These are phyloP conservation scores for Microplitis demolitor DNA, from an alignment of 1,140 invertebrate species.

Conservation along the genomic window DNA sequence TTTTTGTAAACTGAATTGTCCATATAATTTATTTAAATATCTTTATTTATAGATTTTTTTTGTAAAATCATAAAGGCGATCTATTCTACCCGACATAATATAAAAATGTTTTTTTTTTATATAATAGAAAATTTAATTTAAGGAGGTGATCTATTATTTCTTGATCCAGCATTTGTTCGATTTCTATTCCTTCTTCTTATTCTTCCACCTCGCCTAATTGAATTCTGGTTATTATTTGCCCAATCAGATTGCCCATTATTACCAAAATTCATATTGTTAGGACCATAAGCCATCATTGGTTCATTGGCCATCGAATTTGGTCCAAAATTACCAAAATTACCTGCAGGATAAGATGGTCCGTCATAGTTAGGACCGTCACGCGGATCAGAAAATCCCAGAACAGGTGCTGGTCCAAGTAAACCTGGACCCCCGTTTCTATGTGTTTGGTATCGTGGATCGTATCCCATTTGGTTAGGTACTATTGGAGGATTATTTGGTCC, in stretches of 20 bases:
- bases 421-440: slow-evolving; percentile 55
- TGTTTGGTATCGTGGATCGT: slow-evolving; percentile 48
- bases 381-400: slow-evolving; percentile 36
- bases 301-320: slow-evolving; percentile 41
- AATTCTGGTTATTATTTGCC: slow-evolving; percentile 37
- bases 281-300: slow-evolving; percentile 43
- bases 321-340: slow-evolving; percentile 45
- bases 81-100: too few relatives aligned
- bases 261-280: slow-evolving; percentile 37
- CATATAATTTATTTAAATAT: not conserved
- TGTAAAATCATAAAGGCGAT: too few relatives aligned
- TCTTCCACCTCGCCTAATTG: slow-evolving; percentile 46
- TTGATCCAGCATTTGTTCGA: slow-evolving; percentile 40
- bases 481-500: slow-evolving; percentile 43
- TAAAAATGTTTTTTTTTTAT: not conserved
- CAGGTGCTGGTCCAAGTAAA: slow-evolving; percentile 53
- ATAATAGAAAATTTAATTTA: slow-evolving; percentile 16
- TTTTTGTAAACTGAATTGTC: too few relatives aligned
- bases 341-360: slow-evolving; percentile 35
- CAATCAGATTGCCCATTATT: slow-evolving; percentile 28
- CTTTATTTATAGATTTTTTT: too few relatives aligned
- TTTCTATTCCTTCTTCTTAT: slow-evolving; percentile 48
- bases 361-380: slow-evolving; percentile 45
- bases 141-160: slow-evolving; percentile 43
- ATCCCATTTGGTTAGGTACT: slow-evolving; percentile 44